Evolutionary conservation across 2,888 invertebrate species (phyloP), one percentile per base, ranked within the genome.

Genomic region (Tenthredo mesomela): DNA sequence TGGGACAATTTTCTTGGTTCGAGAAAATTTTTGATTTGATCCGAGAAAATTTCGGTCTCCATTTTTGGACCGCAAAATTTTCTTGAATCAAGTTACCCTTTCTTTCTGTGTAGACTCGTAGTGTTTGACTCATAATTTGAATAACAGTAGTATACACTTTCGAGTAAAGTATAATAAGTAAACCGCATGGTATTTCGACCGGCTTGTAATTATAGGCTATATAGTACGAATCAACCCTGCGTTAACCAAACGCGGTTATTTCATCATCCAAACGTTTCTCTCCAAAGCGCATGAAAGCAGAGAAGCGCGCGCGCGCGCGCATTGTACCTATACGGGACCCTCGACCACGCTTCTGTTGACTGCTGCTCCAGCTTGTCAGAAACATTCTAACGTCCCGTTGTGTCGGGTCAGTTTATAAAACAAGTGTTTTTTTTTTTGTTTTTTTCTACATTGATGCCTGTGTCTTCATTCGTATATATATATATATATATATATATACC

Each of bases 211-310:
- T 15, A 40, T 21, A 61, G 61, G 40, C 21, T 21, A n/a, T n/a
- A n/a, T n/a, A n/a, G 21, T 25, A 2, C 15, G 80, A 50, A 80
- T n/a, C 12, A 61, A 80, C 80, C 21, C 80, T 61, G 61, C 80
- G 58, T 80, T 54, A 80, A 80, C 80, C 58, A 58, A 40, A 25
- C n/a, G 61, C 80, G 61, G 40, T 37, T 61, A 37, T 80, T 80
- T 80, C 80, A 80, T 80, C 80, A 80, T 33, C 80, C 77, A 21
- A 73, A 73, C 71, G 58, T 80, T 80, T 80, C 80, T 80, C 61
- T 21, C 18, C 7, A 29, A 15, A 9, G 58, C 78, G 40, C 18
- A 1, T 18, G 6, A 29, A 21, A 9, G 58, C 78, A 58, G 29
- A 77, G 77, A 47, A 54, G 29, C 18, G 80, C 80, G 37, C 61